Evolutionary conservation across 2,888 invertebrate genomes (phyloP), one percentile per base, ranked within the genome.

Genomic region (Lapara coniferarum): DNA sequence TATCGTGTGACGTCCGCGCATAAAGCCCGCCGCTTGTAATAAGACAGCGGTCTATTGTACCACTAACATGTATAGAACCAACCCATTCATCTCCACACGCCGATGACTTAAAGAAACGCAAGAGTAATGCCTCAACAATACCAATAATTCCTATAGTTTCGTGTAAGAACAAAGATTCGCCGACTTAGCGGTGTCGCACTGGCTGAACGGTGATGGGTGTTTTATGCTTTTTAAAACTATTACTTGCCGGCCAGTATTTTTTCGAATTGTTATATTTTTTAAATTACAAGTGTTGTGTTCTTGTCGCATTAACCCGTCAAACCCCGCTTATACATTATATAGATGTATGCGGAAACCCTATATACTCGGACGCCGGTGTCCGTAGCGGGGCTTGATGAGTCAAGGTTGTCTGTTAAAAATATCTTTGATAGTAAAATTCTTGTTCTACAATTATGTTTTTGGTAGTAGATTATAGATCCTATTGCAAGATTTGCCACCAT

Each of bases 21-120:
- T 85, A 86, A 86, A 86, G 87, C 81, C 73, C 78, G 86, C 89
- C 88, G 88, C 86, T 81, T 81, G 85, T 86, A 88, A 86, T 84
- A 85, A 85, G 86, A 88, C 89, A 86, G 82, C 83, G 75, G 77
- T 81, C 81, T 82, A 87, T 89, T 89, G 89, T 89, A 85, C 76
- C 74, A 76, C 76, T 78, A 80, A 78, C 84, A 83, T 85, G 82
- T 83, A 81, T 78, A 78, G 74, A 70, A 76, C 72, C 76, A 72
- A 80, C 80, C 85, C 87, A 89, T 89, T 89, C 90, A 89, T 89
- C 83, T 84, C 81, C 71, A 72, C 78, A 79, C 77, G 77, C 79
- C 85, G 85, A 84, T 84, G 82, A 82, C 76, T 84, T 76, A 82
- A 84, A 83, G 86, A 85, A 81, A 76, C 74, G 75, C 71, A 77